These are phyloP conservation scores for Achatina immaculata DNA, from an alignment of 1,140 invertebrate species.

Conservation along the genomic window DNA sequence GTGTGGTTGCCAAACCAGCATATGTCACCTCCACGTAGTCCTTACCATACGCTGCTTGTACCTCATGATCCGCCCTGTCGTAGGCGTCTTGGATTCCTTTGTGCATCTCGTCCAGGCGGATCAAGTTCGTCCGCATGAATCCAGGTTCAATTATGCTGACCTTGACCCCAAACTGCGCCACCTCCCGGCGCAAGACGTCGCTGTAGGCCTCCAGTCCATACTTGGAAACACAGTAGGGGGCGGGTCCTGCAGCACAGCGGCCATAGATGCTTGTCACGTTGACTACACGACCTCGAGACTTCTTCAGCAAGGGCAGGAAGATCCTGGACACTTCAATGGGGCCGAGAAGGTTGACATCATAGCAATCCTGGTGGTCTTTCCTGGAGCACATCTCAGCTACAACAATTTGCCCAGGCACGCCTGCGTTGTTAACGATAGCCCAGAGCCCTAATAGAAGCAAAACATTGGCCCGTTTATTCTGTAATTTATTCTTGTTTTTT, in stretches of 20 bases:
- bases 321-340: conserved; percentile 81
- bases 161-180: conserved; percentile 61
- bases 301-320: conserved; percentile 80
- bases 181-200: conserved; percentile 61
- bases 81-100: not conserved
- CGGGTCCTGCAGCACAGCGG: conserved; percentile 77
- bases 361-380: no score
- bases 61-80: not conserved
- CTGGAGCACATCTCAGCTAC: no score
- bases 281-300: conserved; percentile 79
- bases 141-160: conserved; percentile 66
- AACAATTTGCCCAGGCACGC: conserved; percentile 83
- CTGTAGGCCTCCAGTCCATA: conserved; percentile 76
- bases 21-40: not conserved
- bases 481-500: no score
- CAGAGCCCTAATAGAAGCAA: conserved; percentile 41
- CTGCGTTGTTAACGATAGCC: conserved; percentile 75
- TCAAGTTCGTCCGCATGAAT: conserved; percentile 48
- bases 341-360: conserved; percentile 89
- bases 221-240: conserved; percentile 85
- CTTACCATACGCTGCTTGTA: not conserved
- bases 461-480: no score
- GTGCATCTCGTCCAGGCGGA: not conserved
- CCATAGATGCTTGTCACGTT: conserved; percentile 86
- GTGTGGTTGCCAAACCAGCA: not conserved